Percentiles rank a stretch among this genome's conserved stretches.
phyloP scores from a whole-genome alignment of 2,888 invertebrate species.

The Orthosia cruda region DNA sequence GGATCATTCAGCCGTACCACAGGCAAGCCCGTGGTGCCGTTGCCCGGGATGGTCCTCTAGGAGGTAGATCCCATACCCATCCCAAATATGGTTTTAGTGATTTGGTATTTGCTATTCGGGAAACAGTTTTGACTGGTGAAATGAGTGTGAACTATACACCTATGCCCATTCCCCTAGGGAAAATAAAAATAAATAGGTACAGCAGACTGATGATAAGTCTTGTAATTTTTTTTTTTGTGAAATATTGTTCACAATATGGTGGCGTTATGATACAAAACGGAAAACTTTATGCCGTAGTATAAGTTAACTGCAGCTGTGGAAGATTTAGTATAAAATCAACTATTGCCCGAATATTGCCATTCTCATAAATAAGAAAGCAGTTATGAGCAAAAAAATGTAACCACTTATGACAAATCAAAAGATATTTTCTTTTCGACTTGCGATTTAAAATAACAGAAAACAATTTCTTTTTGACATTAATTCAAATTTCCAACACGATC shows the following conservation, averaged over 20 bases:
- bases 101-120: background rate
- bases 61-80: too few species aligned
- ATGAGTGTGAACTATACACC: too few species aligned
- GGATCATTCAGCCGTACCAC: too few species aligned
- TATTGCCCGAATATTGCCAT: background rate
- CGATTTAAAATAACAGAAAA: background rate
- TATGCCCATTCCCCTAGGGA: too few species aligned
- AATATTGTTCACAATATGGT: background rate
- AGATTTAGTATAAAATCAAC: background rate
- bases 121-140: background rate
- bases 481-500: background rate
- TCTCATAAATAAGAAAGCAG: background rate
- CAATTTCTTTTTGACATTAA: background rate
- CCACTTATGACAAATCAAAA: background rate
- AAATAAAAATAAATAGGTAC: too few species aligned
- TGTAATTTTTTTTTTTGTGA: background rate
- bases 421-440: background rate
- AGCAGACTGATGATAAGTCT: too few species aligned
- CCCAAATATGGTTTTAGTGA: background rate
- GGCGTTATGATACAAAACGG: background rate
- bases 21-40: too few species aligned
- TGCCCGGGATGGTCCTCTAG: too few species aligned
- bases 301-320: background rate
- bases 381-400: background rate
- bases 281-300: background rate